These are phyloP conservation scores for Drosophila biarmipes DNA, from an alignment of 1,140 invertebrate species.

Conservation along the genomic window DNA sequence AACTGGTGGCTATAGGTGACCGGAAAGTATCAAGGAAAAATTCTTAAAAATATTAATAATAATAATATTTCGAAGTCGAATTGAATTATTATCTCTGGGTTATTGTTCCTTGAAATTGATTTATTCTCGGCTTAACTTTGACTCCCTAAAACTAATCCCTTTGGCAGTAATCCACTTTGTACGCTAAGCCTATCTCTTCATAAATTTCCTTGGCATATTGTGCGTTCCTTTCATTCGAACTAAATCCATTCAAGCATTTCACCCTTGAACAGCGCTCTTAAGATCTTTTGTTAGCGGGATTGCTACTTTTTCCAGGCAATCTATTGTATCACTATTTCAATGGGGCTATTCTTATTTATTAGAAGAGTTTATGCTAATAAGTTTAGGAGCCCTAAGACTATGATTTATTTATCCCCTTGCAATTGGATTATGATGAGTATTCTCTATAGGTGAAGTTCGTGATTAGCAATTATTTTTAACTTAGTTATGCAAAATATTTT, in stretches of 20 bases:
- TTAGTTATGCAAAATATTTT: constrained; percentile 9
- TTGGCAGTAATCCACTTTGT: constrained; percentile 33
- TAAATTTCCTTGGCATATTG: constrained; percentile 40
- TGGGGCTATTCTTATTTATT: constrained; percentile 38
- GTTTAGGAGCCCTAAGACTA: constrained; percentile 2
- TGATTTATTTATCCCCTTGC: constrained; percentile 21
- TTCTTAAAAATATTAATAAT: neutral
- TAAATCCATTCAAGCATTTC: constrained; percentile 42
- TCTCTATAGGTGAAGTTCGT: neutral
- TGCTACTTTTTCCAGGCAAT: constrained; percentile 40
- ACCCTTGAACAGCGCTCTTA: constrained; percentile 33
- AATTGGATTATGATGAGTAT: neutral
- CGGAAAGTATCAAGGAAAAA: neutral
- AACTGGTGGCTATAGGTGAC: neutral
- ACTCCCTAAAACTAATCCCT: constrained; percentile 20
- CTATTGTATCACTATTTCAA: constrained; percentile 24
- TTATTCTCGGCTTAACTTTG: constrained; percentile 22
- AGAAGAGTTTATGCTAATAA: constrained; percentile 41
- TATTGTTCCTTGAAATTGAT: neutral
- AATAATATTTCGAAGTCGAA: neutral
- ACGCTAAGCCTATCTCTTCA: constrained; percentile 45
- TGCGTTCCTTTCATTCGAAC: constrained; percentile 9
- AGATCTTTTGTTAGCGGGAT: constrained; percentile 35
- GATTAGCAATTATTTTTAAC: neutral
- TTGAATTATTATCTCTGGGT: neutral